Base-by-base conservation (phyloP, 92 coral and sea anemone genomes). In the Zoanthus gigantus region DNA sequence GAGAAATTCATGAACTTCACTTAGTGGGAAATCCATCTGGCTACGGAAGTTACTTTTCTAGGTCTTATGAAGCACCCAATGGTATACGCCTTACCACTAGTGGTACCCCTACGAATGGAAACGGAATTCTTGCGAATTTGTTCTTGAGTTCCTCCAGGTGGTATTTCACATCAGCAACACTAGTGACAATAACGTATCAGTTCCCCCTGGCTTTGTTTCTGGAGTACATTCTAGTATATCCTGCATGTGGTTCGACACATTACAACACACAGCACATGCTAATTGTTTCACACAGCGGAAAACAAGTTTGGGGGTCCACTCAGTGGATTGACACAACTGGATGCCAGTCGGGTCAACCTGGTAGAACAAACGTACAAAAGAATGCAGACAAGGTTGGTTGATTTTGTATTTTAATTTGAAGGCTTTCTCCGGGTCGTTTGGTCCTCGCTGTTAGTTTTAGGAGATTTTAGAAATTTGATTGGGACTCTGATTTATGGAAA, bases 271-370 rank as follows among this genome's bases (percentile, higher is more conserved):
- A 71, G 23, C 82, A 88, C 57, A 90, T 78, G 76, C 72, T 92
- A 11, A 88, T 73, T 6, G 89, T 88, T 42, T 90, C 82, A 65
- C 87, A 50, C 15, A 56, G 81, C 42, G 77, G 75, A 47, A 75
- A 46, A 45, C 42, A 86, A 11, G 74, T 92, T 12, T 46, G 53
- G 65, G 73, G 66, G 11, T 74, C 92, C 32, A 82, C 79, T n/a
- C 83, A 68, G 47, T 92, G 93, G 95, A 86, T 88, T 28, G 84
- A 82, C n/a, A 89, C 95, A 0, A 47, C 83, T 17, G 79, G 79
- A 12, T 92, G 95, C 74, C 87, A 84, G 16, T 90, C 90, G 46
- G 92, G 93, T 45, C 92, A 92, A 16, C 84, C 89, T 66, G 84
- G 87, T 4, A 76, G 78, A 78, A 76, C 88, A 52, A 79, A 69